Percentiles rank a stretch among this genome's conserved stretches.
Evolutionary conservation across 1,140 invertebrate species (phyloP).

Genomic region (Euborellia annulipes): DNA sequence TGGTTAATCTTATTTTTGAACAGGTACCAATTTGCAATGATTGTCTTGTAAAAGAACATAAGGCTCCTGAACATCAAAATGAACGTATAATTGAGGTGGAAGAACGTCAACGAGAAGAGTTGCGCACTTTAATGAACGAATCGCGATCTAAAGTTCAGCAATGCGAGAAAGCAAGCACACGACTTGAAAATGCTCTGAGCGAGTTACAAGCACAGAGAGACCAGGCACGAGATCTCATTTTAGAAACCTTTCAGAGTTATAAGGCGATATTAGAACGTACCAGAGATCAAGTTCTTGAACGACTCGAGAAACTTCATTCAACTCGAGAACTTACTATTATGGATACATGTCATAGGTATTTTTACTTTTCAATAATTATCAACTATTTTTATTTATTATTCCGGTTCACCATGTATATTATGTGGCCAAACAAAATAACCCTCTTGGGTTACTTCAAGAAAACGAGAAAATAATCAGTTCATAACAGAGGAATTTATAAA

Average conservation of each 20-base stretch:
- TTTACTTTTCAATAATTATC: too few relatives aligned
- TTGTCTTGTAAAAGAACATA: constrained; percentile 62
- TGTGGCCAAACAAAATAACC: too few relatives aligned
- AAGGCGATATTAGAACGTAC: constrained; percentile 65
- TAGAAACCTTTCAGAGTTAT: constrained; percentile 69
- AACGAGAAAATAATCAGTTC: too few relatives aligned
- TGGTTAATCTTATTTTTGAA: too few relatives aligned
- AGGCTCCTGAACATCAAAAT: constrained; percentile 60
- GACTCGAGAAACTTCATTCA: constrained; percentile 65
- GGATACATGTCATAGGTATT: constrained; percentile 58
- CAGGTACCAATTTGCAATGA: constrained; percentile 59
- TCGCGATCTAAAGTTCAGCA: constrained; percentile 52
- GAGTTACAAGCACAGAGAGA: constrained; percentile 74
- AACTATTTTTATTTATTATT: too few relatives aligned
- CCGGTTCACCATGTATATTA: too few relatives aligned
- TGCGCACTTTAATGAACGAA: constrained; percentile 52
- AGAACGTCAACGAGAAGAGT: constrained; percentile 53
- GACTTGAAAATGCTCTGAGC: constrained; percentile 58
- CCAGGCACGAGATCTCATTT: constrained; percentile 66
- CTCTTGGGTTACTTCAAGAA: too few relatives aligned
- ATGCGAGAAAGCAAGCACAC: constrained; percentile 54
- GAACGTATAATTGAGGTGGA: constrained; percentile 60
- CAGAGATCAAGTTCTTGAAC: constrained; percentile 53
- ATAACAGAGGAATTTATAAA: too few relatives aligned
- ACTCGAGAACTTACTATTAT: constrained; percentile 73